These are phyloP conservation scores for Mythimna pallens DNA, from an alignment of 2,888 invertebrate genomes.

Conservation along the genomic window DNA sequence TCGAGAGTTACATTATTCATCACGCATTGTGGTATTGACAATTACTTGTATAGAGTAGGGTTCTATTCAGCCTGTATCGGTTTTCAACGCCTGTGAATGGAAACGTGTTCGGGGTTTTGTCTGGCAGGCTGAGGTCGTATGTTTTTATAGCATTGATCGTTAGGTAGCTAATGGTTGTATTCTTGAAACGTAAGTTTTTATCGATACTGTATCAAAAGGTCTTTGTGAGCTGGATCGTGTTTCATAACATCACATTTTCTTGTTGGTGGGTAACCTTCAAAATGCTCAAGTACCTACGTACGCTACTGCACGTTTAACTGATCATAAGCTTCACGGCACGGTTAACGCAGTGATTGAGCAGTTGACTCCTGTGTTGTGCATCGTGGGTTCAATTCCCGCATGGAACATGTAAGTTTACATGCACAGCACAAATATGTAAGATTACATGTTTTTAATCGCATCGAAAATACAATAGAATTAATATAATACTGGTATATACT, in stretches of 20 bases:
- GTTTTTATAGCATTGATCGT: slow-evolving; percentile 43
- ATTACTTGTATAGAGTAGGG: slow-evolving; percentile 52
- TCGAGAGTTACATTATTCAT: slow-evolving; percentile 62
- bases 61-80: slow-evolving; percentile 55
- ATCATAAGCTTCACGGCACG: background rate
- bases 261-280: slow-evolving; percentile 1
- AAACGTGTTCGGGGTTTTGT: slow-evolving; percentile 46
- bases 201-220: slow-evolving; percentile 19
- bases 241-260: slow-evolving; percentile 3
- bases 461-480: no score
- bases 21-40: slow-evolving; percentile 61
- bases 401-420: no score
- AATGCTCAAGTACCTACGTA: background rate
- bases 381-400: no score
- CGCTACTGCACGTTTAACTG: no score
- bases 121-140: slow-evolving; percentile 33
- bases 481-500: no score
- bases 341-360: no score
- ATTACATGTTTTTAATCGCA: no score
- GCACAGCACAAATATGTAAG: no score
- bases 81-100: slow-evolving; percentile 54
- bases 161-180: slow-evolving; percentile 42
- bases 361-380: no score
- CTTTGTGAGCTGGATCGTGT: slow-evolving; percentile 8
- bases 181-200: slow-evolving; percentile 42